phyloP scores from a whole-genome alignment of 2,113 vertebrate genomes.

The Nesoenas mayeri region DNA sequence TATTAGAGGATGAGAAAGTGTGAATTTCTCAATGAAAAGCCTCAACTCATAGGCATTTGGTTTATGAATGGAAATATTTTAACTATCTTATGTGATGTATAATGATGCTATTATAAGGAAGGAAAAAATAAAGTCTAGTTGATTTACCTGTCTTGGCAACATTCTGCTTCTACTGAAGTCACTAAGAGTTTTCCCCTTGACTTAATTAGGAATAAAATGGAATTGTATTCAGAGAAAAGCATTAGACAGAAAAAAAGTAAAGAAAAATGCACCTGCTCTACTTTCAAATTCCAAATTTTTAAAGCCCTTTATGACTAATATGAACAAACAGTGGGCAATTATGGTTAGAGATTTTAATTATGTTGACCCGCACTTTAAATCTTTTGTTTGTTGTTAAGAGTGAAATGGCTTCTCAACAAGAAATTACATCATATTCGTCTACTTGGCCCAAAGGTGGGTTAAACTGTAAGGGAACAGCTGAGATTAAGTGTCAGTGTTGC shows the following conservation, averaged over 20 bases:
- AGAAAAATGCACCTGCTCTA: conserved; percentile 42
- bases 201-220: conserved; percentile 21
- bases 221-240: not conserved
- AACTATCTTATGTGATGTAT: conserved; percentile 14
- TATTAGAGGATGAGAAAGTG: not conserved
- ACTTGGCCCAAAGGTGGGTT: conserved; percentile 84
- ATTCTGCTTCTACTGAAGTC: not conserved
- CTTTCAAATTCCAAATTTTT: conserved; percentile 52
- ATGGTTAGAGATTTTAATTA: conserved; percentile 77
- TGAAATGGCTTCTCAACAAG: conserved; percentile 91
- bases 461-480: conserved; percentile 86
- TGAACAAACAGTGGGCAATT: conserved; percentile 62
- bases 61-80: not conserved
- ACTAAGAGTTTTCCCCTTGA: not conserved
- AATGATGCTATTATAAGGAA: conserved; percentile 1
- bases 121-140: conserved; percentile 1
- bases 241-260: not conserved
- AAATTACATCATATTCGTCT: conserved; percentile 84
- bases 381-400: conserved; percentile 81
- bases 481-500: conserved; percentile 90
- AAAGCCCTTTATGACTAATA: conserved; percentile 60
- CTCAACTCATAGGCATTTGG: not conserved
- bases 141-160: not conserved
- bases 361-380: conserved; percentile 92
- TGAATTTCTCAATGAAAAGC: conserved; percentile 10